These are phyloP conservation scores for Cervus canadensis DNA, from an alignment of 2,113 vertebrate species.

Conservation along the genomic window DNA sequence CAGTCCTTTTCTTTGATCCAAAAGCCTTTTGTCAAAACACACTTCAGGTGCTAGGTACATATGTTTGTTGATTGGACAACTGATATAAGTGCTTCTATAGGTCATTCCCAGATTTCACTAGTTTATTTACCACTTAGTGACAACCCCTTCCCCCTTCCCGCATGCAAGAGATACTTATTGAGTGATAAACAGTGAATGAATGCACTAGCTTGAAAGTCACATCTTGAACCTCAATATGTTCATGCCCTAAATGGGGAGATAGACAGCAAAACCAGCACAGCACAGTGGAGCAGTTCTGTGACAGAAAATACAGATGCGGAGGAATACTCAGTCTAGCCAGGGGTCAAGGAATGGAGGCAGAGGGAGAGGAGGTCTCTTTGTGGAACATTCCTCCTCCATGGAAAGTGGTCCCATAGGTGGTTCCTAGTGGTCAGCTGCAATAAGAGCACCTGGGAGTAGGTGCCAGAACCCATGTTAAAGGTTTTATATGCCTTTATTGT, in stretches of 20 bases:
- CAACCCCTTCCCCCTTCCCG: fast-evolving
- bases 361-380: background rate
- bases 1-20: background rate
- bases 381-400: background rate
- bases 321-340: background rate
- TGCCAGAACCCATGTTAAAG: background rate
- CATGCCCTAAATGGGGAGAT: background rate
- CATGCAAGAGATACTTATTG: background rate
- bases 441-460: no score
- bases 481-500: background rate
- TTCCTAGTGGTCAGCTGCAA: background rate
- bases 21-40: background rate
- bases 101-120: background rate
- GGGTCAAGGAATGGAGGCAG: background rate
- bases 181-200: background rate
- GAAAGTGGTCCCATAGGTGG: background rate
- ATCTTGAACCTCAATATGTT: no score
- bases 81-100: background rate
- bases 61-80: background rate
- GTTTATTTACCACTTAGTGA: background rate
- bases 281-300: background rate
- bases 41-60: no score
- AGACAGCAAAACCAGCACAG: background rate
- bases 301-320: background rate
- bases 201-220: background rate